Evolutionary conservation across 2,113 vertebrate species (phyloP), one percentile per base, ranked within the genome.

Genomic region (Dicerorhinus sumatrensis): DNA sequence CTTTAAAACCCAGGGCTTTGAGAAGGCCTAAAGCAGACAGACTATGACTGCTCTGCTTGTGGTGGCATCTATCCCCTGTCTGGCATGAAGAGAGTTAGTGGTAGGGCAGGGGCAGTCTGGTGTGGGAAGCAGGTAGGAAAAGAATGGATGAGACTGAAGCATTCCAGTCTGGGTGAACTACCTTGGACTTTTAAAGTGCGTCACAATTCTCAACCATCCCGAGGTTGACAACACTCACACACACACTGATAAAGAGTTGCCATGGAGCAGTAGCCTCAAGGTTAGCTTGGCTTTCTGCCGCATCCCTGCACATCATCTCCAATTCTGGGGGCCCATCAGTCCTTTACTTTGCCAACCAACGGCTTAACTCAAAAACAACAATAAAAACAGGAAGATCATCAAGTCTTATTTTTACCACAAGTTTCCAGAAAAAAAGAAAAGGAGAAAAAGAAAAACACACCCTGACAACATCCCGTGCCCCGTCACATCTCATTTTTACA

Each of bases 401-500:
- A 58, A 48, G 79, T 98, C 97, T 98, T 97, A 96, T 97, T 98
- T 98, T 98, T 97, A 97, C 96, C 96, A 97, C 97, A 98, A 98
- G 93, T 98, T 98, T 98, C 96, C 97, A 98, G 97, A 89, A 96
- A 93, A 94, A n/a, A 54, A 72, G 60, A 75, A 65, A 20, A n/a
- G 2, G 20, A 73, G 51, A 51, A 9, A 77, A 54, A 65, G 42
- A 81, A 21, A 76, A 79, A 58, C 29, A 75, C 14, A 60, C 16
- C 51, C 95, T 98, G 98, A 98, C 97, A 98, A 97, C 97, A 98
- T 98, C 97, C 98, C 95, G 16, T 94, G 97, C 98, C 98, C 98
- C 96, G 36, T 99, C 99, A 98, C 96, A 98, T 98, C 98, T 97
- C 98, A 98, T 98, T 98, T 98, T 98, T 98, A 91, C 98, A 98